A percentile compares a stretch with the other conserved stretches of the same genome.
phyloP scores from a whole-genome alignment of 2,113 vertebrate species.

The Cavia porcellus region DNA sequence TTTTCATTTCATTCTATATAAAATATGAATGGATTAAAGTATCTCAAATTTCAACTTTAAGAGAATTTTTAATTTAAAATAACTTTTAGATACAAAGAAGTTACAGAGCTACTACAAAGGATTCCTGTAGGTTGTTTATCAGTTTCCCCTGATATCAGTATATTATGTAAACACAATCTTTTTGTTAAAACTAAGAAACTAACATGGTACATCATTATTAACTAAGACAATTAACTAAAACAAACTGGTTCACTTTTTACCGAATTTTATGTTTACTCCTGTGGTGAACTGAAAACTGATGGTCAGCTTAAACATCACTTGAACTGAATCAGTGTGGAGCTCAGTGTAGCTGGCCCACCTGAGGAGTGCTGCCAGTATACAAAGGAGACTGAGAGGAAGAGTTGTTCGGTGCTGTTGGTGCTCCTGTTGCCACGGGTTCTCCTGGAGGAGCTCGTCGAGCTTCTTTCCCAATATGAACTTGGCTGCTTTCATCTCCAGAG shows the following conservation, averaged over 20 bases:
- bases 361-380: no score
- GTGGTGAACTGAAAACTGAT: no score
- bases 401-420: no score
- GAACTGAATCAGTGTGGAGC: no score
- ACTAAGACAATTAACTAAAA: neutral
- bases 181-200: conserved; percentile 32
- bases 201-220: neutral
- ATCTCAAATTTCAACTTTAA: conserved; percentile 5
- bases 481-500: no score
- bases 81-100: neutral
- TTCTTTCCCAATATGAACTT: no score
- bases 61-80: conserved; percentile 9
- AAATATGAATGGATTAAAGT: neutral
- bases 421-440: no score
- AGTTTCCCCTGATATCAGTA: neutral
- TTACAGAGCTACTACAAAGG: neutral
- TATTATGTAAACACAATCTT: neutral
- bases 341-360: no score
- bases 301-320: no score
- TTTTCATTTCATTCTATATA: neutral
- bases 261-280: conserved; percentile 23
- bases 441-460: no score
- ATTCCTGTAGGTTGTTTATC: neutral
- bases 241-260: neutral
- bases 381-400: no score